Percentiles rank a stretch among this genome's conserved stretches.
Evolutionary conservation across 2,113 vertebrate species (phyloP).

Genomic region (Psophia crepitans): DNA sequence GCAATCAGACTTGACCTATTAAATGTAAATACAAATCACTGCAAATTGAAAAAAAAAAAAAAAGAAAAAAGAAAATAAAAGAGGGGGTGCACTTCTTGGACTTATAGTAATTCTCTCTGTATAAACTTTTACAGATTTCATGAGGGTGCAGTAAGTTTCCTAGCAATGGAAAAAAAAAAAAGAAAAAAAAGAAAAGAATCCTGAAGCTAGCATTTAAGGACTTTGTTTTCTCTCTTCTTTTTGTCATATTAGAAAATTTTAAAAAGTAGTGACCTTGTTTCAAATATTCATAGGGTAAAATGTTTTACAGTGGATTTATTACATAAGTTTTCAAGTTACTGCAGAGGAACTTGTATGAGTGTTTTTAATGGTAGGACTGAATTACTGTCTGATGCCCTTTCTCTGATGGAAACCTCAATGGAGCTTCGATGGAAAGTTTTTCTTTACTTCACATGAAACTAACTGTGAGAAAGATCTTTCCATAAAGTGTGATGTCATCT

Average conservation of each 20-base stretch:
- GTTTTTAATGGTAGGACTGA: background rate
- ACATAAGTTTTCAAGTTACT: background rate
- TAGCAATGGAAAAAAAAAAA: background rate
- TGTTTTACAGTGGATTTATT: background rate
- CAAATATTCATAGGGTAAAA: background rate
- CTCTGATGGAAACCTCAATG: background rate
- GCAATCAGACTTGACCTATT: rapidly evolving
- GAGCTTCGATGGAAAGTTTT: background rate
- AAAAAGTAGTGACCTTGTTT: background rate
- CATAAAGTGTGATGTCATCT: background rate
- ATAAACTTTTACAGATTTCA: background rate
- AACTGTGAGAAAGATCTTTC: background rate
- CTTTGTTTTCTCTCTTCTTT: background rate
- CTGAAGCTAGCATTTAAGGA: background rate
- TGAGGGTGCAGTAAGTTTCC: background rate
- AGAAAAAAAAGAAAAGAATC: background rate
- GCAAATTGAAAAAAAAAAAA: background rate
- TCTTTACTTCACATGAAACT: background rate
- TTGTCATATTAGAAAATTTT: background rate
- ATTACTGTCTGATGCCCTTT: background rate
- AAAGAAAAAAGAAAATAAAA: background rate
- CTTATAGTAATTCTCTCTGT: background rate
- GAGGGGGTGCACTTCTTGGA: rapidly evolving
- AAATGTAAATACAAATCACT: background rate
- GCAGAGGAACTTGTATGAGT: background rate